These are phyloP conservation scores for Cromileptes altivelis DNA, from an alignment of 2,113 vertebrate genomes.

Conservation along the genomic window DNA sequence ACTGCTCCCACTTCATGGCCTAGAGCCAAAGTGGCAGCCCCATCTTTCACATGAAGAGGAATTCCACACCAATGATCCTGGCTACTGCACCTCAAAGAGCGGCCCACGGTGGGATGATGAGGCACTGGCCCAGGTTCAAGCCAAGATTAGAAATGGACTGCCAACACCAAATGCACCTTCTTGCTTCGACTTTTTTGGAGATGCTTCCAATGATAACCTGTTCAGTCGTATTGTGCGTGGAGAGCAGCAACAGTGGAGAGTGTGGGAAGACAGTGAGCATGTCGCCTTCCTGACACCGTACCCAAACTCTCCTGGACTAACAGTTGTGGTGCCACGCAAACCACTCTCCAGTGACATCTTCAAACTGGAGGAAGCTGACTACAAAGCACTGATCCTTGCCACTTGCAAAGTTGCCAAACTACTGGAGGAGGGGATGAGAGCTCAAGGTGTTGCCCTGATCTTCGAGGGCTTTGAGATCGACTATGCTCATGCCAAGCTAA, in stretches of 20 bases:
- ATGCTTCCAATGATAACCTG: slow-evolving; percentile 68
- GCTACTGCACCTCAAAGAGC: slow-evolving; percentile 85
- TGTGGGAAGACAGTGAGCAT: slow-evolving; percentile 85
- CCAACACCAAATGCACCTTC: slow-evolving; percentile 80
- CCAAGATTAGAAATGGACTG: slow-evolving; percentile 74
- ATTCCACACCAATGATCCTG: slow-evolving; percentile 76
- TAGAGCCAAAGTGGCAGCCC: slow-evolving; percentile 79
- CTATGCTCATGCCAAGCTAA: slow-evolving; percentile 84
- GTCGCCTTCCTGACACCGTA: slow-evolving; percentile 86
- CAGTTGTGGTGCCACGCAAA: slow-evolving; percentile 84
- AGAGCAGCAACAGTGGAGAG: slow-evolving; percentile 84
- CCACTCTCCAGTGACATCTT: slow-evolving; percentile 84
- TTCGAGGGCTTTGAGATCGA: slow-evolving; percentile 86
- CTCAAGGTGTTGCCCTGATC: slow-evolving; percentile 80
- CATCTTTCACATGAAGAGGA: slow-evolving; percentile 77
- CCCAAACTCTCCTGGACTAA: slow-evolving; percentile 83
- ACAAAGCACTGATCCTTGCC: slow-evolving; percentile 78
- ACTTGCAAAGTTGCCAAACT: slow-evolving; percentile 77
- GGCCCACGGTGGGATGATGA: slow-evolving; percentile 79
- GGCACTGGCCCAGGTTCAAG: slow-evolving; percentile 73
- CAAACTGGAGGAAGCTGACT: slow-evolving; percentile 74
- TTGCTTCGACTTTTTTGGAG: slow-evolving; percentile 80
- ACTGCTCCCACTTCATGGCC: slow-evolving; percentile 83
- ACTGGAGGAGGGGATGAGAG: slow-evolving; percentile 76
- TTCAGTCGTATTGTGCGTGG: slow-evolving; percentile 84